Percentiles rank a stretch among this genome's conserved stretches.
Conservation (phyloP, 1,140 invertebrate species). For the Zeugodacus cucurbitae region DNA sequence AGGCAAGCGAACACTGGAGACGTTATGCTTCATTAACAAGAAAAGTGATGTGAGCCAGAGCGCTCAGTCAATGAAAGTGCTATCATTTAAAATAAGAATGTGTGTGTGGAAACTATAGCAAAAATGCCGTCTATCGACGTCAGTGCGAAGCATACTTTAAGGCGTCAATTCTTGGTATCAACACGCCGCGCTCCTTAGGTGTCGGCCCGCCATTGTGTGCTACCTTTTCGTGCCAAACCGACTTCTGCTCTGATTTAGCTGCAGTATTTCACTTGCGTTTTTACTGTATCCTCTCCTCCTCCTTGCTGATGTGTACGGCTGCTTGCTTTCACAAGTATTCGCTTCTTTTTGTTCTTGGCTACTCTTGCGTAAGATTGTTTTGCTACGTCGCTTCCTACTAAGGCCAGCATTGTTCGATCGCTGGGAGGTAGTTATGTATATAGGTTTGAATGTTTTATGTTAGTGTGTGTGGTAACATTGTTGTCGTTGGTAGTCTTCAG, state of each 20-base stretch:
- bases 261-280: neutral
- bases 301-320: neutral
- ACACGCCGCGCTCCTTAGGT: neutral
- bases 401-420: neutral
- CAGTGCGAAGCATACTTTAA: neutral
- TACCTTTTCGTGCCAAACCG: neutral
- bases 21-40: slow-evolving; percentile 14
- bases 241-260: neutral
- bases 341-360: neutral
- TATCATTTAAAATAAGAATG: neutral
- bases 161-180: neutral
- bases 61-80: neutral
- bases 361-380: neutral
- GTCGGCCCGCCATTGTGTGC: neutral
- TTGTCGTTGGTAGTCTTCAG: neutral
- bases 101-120: neutral
- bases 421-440: neutral
- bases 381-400: neutral
- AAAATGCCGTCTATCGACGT: neutral
- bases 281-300: neutral
- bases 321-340: neutral
- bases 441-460: neutral
- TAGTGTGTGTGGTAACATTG: neutral
- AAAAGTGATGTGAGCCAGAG: neutral
- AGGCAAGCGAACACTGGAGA: neutral